phyloP scores from a whole-genome alignment of 2,888 invertebrate species.

The Drepana falcataria region DNA sequence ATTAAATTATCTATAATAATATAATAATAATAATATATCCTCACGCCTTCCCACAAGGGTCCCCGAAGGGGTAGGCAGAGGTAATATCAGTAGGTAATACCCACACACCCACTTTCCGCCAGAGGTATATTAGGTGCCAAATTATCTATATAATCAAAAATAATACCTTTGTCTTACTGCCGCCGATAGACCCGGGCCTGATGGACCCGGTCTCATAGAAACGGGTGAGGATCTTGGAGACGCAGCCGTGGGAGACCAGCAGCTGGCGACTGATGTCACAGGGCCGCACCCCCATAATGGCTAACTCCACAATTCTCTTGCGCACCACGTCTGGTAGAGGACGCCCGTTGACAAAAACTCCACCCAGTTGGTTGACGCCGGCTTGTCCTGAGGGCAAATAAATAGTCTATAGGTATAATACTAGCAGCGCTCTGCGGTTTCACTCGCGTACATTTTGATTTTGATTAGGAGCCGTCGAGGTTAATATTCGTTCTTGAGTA shows the following conservation, averaged over 20 bases:
- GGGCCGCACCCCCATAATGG: constrained; percentile 95
- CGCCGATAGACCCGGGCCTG: constrained; percentile 95
- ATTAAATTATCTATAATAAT: no score
- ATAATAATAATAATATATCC: no score
- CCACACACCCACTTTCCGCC: no score
- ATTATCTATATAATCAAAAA: background rate
- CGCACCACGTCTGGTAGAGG: constrained; percentile 96
- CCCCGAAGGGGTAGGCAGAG: no score
- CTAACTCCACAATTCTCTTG: constrained; percentile 95
- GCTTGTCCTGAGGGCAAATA: constrained; percentile 88
- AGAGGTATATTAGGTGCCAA: background rate
- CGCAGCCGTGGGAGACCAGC: constrained; percentile 97
- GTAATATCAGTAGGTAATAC: no score
- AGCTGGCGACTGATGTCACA: constrained; percentile 98
- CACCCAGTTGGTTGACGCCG: constrained; percentile 97
- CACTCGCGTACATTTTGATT: no score
- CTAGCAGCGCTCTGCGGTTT: no score
- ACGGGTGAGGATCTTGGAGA: constrained; percentile 96
- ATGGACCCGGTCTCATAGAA: constrained; percentile 99
- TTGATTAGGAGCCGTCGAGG: no score
- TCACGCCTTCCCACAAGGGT: no score
- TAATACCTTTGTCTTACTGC: constrained; percentile 94
- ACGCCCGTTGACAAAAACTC: constrained; percentile 98
- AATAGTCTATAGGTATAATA: no score
- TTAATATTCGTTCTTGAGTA: no score